These are phyloP conservation scores for Drosophila lacteicornis DNA, from an alignment of 1,140 invertebrate genomes.

Conservation along the genomic window DNA sequence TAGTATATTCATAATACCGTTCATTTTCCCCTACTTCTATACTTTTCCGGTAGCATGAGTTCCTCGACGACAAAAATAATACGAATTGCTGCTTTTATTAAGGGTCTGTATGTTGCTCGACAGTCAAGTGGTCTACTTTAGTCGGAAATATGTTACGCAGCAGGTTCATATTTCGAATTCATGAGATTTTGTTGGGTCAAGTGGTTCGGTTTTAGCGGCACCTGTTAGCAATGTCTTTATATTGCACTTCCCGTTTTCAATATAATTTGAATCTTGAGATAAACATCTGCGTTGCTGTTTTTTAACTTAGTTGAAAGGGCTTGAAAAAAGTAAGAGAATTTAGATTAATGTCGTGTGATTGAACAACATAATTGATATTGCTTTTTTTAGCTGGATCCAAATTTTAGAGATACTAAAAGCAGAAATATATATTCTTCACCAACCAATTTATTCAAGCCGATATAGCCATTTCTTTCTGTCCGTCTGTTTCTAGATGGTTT, in stretches of 20 bases:
- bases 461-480: too few relatives aligned
- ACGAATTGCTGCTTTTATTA: slow-evolving; percentile 1
- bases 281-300: too few relatives aligned
- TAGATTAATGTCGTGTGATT: too few relatives aligned
- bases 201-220: slow-evolving; percentile 3
- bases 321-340: not conserved
- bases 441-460: too few relatives aligned
- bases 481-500: too few relatives aligned
- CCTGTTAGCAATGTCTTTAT: not conserved
- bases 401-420: too few relatives aligned
- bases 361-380: too few relatives aligned
- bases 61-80: slow-evolving; percentile 15
- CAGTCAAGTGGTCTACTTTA: slow-evolving; percentile 34
- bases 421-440: too few relatives aligned
- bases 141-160: slow-evolving; percentile 12
- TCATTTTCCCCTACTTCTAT: not conserved
- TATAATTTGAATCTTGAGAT: not conserved
- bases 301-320: not conserved
- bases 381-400: too few relatives aligned
- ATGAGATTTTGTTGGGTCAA: slow-evolving; percentile 35
- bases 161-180: slow-evolving; percentile 44
- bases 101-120: not conserved
- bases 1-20: slow-evolving; percentile 24
- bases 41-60: slow-evolving; percentile 7
- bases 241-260: slow-evolving; percentile 11